Conservation (phyloP, 2,113 vertebrate genomes). For the Orientallactaga bullata region DNA sequence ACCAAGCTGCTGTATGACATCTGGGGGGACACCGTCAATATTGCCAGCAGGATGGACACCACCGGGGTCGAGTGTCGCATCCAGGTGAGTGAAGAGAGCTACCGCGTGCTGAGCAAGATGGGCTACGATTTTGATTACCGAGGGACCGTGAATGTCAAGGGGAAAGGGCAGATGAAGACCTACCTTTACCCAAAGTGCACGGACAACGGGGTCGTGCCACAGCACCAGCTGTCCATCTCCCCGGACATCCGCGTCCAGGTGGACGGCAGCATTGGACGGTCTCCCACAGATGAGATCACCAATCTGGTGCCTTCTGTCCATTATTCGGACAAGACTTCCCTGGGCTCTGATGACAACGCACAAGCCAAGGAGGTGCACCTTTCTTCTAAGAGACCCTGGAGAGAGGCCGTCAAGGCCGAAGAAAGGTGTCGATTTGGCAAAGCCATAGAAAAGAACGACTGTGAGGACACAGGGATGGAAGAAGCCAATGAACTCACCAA, state of each 20-base stretch:
- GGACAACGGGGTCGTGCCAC: constrained; percentile 91
- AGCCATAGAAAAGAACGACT: constrained; percentile 82
- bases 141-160: constrained; percentile 99
- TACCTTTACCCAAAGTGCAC: constrained; percentile 96
- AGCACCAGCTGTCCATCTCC: constrained; percentile 93
- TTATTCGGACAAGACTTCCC: constrained; percentile 82
- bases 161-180: constrained; percentile 99
- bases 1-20: constrained; percentile 99
- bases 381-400: constrained; percentile 84
- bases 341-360: constrained; percentile 74
- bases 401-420: constrained; percentile 74
- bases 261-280: constrained; percentile 99
- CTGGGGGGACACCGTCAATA: constrained; percentile 99
- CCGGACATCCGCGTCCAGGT: constrained; percentile 98
- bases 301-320: constrained; percentile 92
- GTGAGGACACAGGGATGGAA: constrained; percentile 84
- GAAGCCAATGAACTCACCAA: constrained; percentile 92
- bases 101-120: constrained; percentile 94
- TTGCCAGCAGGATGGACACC: constrained; percentile 99
- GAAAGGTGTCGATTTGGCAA: constrained; percentile 82
- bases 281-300: constrained; percentile 96
- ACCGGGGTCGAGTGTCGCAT: constrained; percentile 98
- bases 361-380: constrained; percentile 83
- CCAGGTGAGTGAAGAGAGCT: constrained; percentile 99
- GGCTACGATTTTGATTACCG: constrained; percentile 98